These are phyloP conservation scores for Leucophora obtusa DNA, from an alignment of 2,888 invertebrate genomes.

Conservation along the genomic window DNA sequence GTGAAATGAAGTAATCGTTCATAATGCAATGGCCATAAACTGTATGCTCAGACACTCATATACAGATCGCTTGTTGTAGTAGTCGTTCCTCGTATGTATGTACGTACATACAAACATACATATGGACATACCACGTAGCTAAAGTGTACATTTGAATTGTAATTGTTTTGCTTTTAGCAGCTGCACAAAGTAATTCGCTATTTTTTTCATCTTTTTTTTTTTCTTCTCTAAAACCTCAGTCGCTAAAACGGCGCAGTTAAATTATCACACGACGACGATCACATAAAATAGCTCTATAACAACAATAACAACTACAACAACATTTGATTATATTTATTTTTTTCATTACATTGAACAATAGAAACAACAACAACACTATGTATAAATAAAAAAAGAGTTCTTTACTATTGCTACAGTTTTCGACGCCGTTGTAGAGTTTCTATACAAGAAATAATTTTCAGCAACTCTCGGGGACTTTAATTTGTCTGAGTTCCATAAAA, in stretches of 20 bases:
- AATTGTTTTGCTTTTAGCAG: conserved; percentile 63
- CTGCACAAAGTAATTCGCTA: conserved; percentile 60
- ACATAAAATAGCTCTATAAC: conserved; percentile 53
- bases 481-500: too few species aligned
- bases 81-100: conserved; percentile 20
- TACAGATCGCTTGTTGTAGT: neutral
- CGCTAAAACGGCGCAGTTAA: conserved; percentile 63
- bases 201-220: conserved; percentile 40
- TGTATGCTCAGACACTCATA: neutral
- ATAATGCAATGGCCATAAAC: too few species aligned
- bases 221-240: conserved; percentile 50
- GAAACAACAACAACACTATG: conserved; percentile 22
- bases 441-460: too few species aligned
- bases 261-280: conserved; percentile 63
- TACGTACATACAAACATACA: conserved; percentile 17
- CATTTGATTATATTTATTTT: conserved; percentile 19
- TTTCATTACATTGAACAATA: conserved; percentile 19
- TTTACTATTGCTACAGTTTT: conserved; percentile 49
- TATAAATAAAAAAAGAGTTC: conserved; percentile 27
- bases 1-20: too few species aligned
- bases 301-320: conserved; percentile 31
- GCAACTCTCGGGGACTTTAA: too few species aligned
- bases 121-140: conserved; percentile 46
- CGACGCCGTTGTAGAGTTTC: neutral
- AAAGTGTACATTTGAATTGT: conserved; percentile 44